Conservation (phyloP, 1,140 invertebrate genomes). For the Ganaspis sp. region DNA sequence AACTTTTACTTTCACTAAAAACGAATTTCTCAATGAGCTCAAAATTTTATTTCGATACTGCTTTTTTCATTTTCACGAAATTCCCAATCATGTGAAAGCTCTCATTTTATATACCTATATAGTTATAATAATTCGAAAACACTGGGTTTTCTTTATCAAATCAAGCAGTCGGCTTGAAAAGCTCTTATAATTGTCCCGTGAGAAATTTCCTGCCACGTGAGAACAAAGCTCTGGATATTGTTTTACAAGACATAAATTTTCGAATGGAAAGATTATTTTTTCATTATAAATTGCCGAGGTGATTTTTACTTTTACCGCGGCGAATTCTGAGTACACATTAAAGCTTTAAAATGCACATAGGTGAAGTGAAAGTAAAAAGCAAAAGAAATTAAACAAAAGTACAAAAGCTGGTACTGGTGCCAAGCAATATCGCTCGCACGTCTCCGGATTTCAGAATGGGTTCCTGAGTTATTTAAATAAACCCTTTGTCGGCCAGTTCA, state of each 20-base stretch:
- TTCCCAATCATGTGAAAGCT: too few relatives aligned
- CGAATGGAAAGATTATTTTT: background rate
- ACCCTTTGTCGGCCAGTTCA: slow-evolving; percentile 25
- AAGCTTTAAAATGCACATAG: background rate
- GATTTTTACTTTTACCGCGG: slow-evolving; percentile 16
- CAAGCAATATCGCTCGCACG: slow-evolving; percentile 29
- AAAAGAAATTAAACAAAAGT: background rate
- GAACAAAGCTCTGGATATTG: background rate
- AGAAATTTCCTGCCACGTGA: background rate
- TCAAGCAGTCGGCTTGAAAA: too few relatives aligned
- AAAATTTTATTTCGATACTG: too few relatives aligned
- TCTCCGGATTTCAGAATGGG: slow-evolving; percentile 31
- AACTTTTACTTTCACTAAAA: too few relatives aligned
- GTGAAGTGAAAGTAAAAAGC: background rate
- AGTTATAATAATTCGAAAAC: too few relatives aligned
- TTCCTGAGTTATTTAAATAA: slow-evolving; percentile 26
- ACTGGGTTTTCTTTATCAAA: too few relatives aligned
- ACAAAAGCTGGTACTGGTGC: background rate
- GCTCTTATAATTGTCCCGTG: too few relatives aligned
- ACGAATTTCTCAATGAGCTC: too few relatives aligned
- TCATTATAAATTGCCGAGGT: slow-evolving; percentile 24
- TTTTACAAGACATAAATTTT: slow-evolving; percentile 16
- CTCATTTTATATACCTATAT: too few relatives aligned
- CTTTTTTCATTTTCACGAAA: background rate
- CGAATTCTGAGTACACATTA: slow-evolving; percentile 25